Evolutionary conservation across 2,888 invertebrate genomes (phyloP).

Genomic region (Dicyrtomina minuta): DNA sequence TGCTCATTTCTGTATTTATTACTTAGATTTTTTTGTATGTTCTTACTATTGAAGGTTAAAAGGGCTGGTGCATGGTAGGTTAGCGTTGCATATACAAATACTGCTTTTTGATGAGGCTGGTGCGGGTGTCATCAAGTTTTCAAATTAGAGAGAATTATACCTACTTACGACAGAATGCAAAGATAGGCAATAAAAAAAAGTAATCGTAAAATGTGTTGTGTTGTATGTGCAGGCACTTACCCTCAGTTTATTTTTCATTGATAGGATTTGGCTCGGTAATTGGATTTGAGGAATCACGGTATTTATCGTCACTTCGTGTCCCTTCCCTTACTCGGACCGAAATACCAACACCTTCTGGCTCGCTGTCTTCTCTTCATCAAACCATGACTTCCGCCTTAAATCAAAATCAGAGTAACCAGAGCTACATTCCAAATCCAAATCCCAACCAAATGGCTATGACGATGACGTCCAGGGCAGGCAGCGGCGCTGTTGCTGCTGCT

Average conservation of each 20-base stretch:
- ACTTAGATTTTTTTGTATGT: not conserved
- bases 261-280: constrained; percentile 26
- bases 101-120: no score
- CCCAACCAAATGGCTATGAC: no score
- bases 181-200: no score
- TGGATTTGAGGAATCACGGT: constrained; percentile 29
- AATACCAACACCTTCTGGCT: no score
- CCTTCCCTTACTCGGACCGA: no score
- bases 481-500: no score
- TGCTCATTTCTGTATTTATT: not conserved
- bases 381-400: constrained; percentile 19
- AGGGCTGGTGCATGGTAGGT: no score
- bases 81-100: no score
- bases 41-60: not conserved
- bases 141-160: no score
- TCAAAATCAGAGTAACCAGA: not conserved
- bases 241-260: not conserved
- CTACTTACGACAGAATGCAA: no score
- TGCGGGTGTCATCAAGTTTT: no score
- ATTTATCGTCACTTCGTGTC: constrained; percentile 23
- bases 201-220: not conserved
- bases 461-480: not conserved
- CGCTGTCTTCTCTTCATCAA: not conserved
- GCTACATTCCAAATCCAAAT: not conserved
- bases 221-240: no score